Evolutionary conservation across 1,140 invertebrate genomes (phyloP), one percentile per base, ranked within the genome.

Genomic region (Cotesia typhae): DNA sequence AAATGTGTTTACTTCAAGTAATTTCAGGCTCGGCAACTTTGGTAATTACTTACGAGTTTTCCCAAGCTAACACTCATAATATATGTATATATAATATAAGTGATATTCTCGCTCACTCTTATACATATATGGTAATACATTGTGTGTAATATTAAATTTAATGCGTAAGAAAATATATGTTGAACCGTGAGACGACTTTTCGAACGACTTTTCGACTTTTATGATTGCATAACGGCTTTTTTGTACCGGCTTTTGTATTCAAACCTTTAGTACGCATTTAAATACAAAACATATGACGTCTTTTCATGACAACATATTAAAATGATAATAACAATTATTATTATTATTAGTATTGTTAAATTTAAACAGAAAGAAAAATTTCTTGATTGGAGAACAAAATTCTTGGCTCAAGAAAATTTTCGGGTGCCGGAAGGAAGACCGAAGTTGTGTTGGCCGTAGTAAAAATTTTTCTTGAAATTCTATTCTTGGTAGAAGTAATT

Each of bases 31-130:
- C 67, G 59, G 17, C 28, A 68, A 68, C 55, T 68, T 68, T 35
- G 20, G 67, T 59, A 68, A 68, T 68, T 68, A 55, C 66, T 67
- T 67, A 67, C 63, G 63, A 47, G n/a, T 10, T 41, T 67, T 67
- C 41, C 53, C 20, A 17, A 37, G 4, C 36, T 14, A 12, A 20
- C 12, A 28, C 7, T 52, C 2, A n/a, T 47, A 35, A 7, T 2
- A 41, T 28, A n/a, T 5, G 7, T 12, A 17, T 20, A 37, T 14
- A 63, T 36, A 36, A 7, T 63, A 12, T 35, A 63, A 36, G 7
- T 36, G 20, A n/a, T 36, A 7, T 20, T 35, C 4, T 36, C 35
- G 4, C 5, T 10, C 9, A 52, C n/a, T 52, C 57, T 7, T 7
- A 20, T 14, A n/a, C 51, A n/a, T n/a, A 2, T n/a, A n/a, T n/a